A percentile compares a stretch with the other conserved stretches of the same genome.
Evolutionary conservation across 1,140 invertebrate genomes (phyloP).

Genomic region (Akabosia matsudoensis): DNA sequence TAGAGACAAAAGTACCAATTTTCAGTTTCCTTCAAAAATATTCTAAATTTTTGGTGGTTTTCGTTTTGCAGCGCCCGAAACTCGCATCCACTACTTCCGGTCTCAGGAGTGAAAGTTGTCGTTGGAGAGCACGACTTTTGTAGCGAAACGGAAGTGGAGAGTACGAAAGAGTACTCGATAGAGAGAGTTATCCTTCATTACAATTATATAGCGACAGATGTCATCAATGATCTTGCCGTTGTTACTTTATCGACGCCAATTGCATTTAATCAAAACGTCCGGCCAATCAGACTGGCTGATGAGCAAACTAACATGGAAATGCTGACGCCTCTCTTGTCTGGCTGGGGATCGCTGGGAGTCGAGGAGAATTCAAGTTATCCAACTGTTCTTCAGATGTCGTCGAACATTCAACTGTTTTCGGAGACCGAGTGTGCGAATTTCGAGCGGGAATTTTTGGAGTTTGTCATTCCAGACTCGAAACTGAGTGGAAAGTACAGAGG

Average conservation of each 20-base stretch:
- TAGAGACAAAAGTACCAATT: not conserved
- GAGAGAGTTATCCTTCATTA: constrained; percentile 33
- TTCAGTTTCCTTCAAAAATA: no score
- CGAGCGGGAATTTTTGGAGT: constrained; percentile 27
- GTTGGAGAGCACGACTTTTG: constrained; percentile 42
- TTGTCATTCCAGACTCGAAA: constrained; percentile 9
- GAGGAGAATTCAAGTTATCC: constrained; percentile 36
- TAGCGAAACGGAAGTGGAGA: constrained; percentile 25
- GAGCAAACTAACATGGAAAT: not conserved
- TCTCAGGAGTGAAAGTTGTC: constrained; percentile 31
- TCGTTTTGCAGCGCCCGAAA: constrained; percentile 23
- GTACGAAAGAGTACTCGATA: constrained; percentile 30
- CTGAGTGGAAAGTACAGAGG: constrained; percentile 32
- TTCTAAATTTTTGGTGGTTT: not conserved
- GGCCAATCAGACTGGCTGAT: constrained; percentile 33
- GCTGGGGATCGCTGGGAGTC: constrained; percentile 37
- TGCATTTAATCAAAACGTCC: constrained; percentile 35
- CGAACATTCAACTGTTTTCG: constrained; percentile 14
- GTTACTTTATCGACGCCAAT: constrained; percentile 32
- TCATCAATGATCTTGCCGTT: constrained; percentile 41
- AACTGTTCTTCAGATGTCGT: constrained; percentile 31
- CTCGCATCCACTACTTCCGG: constrained; percentile 32
- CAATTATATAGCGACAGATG: constrained; percentile 38
- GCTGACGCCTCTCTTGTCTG: constrained; percentile 29
- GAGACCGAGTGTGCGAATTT: constrained; percentile 34